Evolutionary conservation across 2,888 invertebrate species (phyloP), one percentile per base, ranked within the genome.

Genomic region (Pinctada fucata): DNA sequence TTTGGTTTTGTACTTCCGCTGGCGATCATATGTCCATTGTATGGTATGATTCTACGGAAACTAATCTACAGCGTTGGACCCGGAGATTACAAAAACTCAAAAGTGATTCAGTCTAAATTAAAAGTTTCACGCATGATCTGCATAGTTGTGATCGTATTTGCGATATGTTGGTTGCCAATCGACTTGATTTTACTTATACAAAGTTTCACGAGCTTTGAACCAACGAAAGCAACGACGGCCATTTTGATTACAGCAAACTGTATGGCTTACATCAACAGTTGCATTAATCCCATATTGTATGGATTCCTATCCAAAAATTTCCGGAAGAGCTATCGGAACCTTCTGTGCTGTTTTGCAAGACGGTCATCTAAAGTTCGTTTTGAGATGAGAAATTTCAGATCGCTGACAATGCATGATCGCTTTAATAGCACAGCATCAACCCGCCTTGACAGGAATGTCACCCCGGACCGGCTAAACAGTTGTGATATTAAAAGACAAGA

Each of bases 231-330:
- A 95, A 95, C 63, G 95, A 96, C 87, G 2, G 78, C 81, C 2
- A 48, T 86, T 0, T 84, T 85, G 72, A 85, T 90, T n/a, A 75
- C 84, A 45, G 76, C 87, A 2, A 85, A 85, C n/a, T 79, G 78
- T 48, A 69, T 87, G 79, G 97, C 97, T 48, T 97, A 97, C 93
- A 96, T 95, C 93, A 97, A 97, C 94, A 96, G 96, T 88, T 97
- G 97, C 92, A 95, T 97, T 89, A 97, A 97, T 93, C 97, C 97
- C 0, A 95, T 97, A 85, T 94, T 97, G 71, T 97, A 97, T 93
- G 97, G 97, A 3, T 97, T 97, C 93, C 94, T 97, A 70, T 97
- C 97, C 2, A 97, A 97, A 89, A 97, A 97, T 93, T 97, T 97
- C 93, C 95, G 97, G 86, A 96, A 96, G 90, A 97, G 96, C 3